These are phyloP conservation scores for Sibirionetta formosa DNA, from an alignment of 2,797 vertebrate species.

Conservation along the genomic window DNA sequence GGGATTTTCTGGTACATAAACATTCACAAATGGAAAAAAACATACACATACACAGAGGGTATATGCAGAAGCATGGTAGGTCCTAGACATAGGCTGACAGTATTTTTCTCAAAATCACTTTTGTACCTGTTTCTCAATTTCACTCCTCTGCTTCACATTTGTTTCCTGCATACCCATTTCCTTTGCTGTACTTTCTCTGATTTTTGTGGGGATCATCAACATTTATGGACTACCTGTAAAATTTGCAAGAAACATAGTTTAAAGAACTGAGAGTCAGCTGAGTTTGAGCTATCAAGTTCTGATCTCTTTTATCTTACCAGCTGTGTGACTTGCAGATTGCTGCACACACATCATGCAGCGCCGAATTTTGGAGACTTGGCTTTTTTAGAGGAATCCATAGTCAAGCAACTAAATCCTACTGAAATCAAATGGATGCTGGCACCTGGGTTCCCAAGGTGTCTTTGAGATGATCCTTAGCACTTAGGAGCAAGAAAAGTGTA, in stretches of 20 bases:
- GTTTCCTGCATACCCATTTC: background rate
- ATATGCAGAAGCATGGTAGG: background rate
- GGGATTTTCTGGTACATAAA: rapidly evolving
- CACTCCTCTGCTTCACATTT: background rate
- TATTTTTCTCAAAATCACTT: background rate
- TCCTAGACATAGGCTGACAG: background rate
- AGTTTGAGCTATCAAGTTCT: background rate
- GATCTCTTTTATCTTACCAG: background rate
- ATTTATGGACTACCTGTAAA: background rate
- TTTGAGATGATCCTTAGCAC: rapidly evolving
- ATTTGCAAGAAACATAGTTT: background rate
- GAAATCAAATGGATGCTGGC: background rate
- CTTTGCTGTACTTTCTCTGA: background rate
- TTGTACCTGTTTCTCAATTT: background rate
- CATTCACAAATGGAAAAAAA: background rate
- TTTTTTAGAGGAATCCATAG: background rate
- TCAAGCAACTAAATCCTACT: background rate
- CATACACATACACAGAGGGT: too few species aligned
- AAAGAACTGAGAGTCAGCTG: background rate
- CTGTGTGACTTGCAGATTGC: background rate
- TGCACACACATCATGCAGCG: rapidly evolving
- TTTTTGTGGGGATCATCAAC: background rate
- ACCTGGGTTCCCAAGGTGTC: background rate
- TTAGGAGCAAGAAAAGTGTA: background rate
- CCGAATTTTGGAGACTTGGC: background rate